Base-by-base conservation (phyloP, 2,113 vertebrate species). In the Procavia capensis region DNA sequence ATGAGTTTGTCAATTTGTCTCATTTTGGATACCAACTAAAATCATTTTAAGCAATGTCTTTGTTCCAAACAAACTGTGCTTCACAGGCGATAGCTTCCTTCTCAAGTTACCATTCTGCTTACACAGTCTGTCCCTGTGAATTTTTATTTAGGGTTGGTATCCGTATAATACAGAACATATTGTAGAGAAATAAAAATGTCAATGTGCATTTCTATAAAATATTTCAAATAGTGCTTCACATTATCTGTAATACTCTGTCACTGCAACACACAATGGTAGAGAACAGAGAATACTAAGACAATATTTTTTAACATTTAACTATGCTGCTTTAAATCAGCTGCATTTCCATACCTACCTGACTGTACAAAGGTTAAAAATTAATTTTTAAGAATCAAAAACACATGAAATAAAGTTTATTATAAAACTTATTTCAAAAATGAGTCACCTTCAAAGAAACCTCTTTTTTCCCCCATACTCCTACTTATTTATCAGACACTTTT, bases 11-110 rank as follows among this genome's bases (percentile, higher is more conserved):
- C 19, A 66, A 41, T 76, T 94, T 90, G 43, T 83, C 34, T 75
- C 25, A 86, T 88, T 86, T 92, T 84, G 91, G 7, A 87, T 86
- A 96, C 11, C 34, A 94, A 70, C 29, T 84, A 54, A 83, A 96
- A 91, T 82, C 78, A 76, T 81, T 92, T 91, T 94, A 13, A 59
- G 76, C 92, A 92, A 83, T 94, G 34, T 80, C 92, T 95, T 95
- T 94, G 70, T 84, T 94, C 74, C 57, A 79, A 82, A 91, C 68
- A 94, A 93, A 96, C 80, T 95, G 43, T 89, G 36, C 70, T 91
- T 96, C 74, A 31, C 68, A 64, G 75, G 63, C 84, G n/a, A 86
- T 36, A 88, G 94, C 94, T 92, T 94, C 57, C 34, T 88, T 94
- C 89, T 50, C 68, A 93, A 88, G 63, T 83, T 14, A 64, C 27